A percentile compares a stretch with the other conserved stretches of the same genome.
These are phyloP conservation scores for Lasioglossum baleicum DNA, from an alignment of 1,140 invertebrate genomes.

Conservation along the genomic window DNA sequence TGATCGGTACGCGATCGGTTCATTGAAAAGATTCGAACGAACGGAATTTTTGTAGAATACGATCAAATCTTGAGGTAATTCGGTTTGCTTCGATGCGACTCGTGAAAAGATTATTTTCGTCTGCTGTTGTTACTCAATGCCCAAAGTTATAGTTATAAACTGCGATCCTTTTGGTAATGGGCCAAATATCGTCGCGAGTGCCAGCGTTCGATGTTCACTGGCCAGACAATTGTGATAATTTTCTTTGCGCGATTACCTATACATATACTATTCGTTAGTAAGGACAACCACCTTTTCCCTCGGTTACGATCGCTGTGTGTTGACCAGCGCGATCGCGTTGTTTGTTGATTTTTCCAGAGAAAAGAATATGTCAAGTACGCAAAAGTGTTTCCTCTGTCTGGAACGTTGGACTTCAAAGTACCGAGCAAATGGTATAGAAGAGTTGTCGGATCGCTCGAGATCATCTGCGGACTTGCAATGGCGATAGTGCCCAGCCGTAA, in stretches of 20 bases:
- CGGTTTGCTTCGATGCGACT: slow-evolving; percentile 4
- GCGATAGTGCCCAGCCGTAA: slow-evolving; percentile 93
- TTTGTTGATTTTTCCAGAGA: slow-evolving; percentile 85
- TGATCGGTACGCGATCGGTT: no score
- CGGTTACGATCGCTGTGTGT: background rate
- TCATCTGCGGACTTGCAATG: slow-evolving; percentile 93
- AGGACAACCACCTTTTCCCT: background rate
- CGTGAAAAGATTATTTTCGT: slow-evolving; percentile 41
- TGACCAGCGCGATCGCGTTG: background rate
- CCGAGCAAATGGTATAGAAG: slow-evolving; percentile 96
- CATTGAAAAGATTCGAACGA: background rate
- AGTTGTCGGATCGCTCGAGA: slow-evolving; percentile 92
- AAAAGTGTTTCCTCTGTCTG: slow-evolving; percentile 95
- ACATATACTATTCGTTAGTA: background rate
- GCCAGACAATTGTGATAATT: slow-evolving; percentile 18
- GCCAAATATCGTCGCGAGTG: slow-evolving; percentile 39
- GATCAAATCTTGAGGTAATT: slow-evolving; percentile 25
- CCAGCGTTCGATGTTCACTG: slow-evolving; percentile 28
- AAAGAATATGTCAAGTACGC: slow-evolving; percentile 98
- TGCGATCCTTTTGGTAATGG: slow-evolving; percentile 26
- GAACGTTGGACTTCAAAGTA: slow-evolving; percentile 90
- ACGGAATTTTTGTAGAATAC: background rate
- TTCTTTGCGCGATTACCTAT: background rate
- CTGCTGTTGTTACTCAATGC: slow-evolving; percentile 30
- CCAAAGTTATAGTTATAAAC: slow-evolving; percentile 39